Evolutionary conservation across 2,113 vertebrate species (phyloP), one percentile per base, ranked within the genome.

Genomic region (Orientallactaga bullata): DNA sequence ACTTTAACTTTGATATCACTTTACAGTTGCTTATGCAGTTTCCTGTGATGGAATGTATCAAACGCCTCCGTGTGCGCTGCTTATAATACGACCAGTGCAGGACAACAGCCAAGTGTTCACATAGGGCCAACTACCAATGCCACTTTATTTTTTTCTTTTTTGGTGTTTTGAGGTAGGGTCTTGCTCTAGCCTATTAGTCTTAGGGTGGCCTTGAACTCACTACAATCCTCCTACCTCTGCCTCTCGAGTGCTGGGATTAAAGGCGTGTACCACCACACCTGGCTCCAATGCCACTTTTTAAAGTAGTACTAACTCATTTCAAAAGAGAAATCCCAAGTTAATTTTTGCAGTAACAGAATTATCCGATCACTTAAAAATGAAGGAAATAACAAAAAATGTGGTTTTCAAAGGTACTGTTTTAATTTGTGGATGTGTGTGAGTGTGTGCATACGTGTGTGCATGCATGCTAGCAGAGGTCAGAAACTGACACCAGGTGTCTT

Each of bases 281-380:
- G 28, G 28, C 39, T 17, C 4, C 60, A 90, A 39, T 2, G 68
- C 47, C 37, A 81, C 58, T 47, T 81, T 87, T 89, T 69, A 71
- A 79, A 77, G 51, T 3, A 16, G 3, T 30, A 72, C 32, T 39
- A 90, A 61, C 3, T 2, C 61, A 74, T 89, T 92, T 93, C 30
- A 55, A 82, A 88, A 88, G 35, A 91, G 58, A 93, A 93, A 65
- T 61, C 30, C 10, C 32, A 20, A 65, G 35, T 88, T 87, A 83
- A 63, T 47, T 84, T 55, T 88, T 85, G 26, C 12, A 90, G 65
- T 91, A 84, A 58, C 13, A 82, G 35, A 92, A 61, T 26, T 78
- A 92, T 55, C 85, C 85, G 58, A 74, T 60, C 42, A 89, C 47
- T 15, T 85, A 74, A 96, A 94, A 91, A 55, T 9, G 87, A 95